Base-by-base conservation (phyloP, 2,797 vertebrate species). In the Betta splendens region DNA sequence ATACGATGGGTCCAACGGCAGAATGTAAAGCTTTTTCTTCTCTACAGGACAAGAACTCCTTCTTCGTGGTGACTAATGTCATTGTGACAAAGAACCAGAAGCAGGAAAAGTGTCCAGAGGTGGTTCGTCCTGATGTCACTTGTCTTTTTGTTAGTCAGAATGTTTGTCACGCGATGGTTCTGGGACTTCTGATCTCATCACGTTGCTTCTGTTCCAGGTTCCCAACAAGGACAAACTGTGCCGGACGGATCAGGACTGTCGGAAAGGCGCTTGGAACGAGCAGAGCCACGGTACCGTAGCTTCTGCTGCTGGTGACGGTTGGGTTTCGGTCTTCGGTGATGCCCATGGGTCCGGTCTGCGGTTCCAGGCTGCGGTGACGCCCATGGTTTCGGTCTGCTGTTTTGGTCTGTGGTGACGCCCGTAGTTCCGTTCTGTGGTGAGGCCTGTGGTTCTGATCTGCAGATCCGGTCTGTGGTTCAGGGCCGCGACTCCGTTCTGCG, bases 51-150 rank as follows among this genome's bases (percentile, higher is more conserved):
- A 90, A 89, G 29, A 92, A 92, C 75, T 95, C 95, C 1, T 95
- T 96, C 79, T 96, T 96, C 5, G 89, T 97, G 73, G 71, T 94
- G 80, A 96, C 95, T 5, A 98, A 95, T 38, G 67, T 92, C 45
- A 90, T 94, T 35, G 80, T 89, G 66, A 95, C 94, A 0, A 86
- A 92, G 69, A 91, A 87, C 46, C 95, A 97, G 83, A 71, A 42
- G 53, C 89, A 92, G 81, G 69, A 77, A 5, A 64, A 38, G 12
- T 97, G 95, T 42, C 75, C 94, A 0, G 93, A 95, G 93, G 94
- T 97, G 85, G 28, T 28, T 13, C 48, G 22, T 4, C 12, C 9
- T 7, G 3, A 29, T 28, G 2, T 35, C 6, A 28, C n/a, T 2
- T 2, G 5, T 36, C n/a, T 36, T 36, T 38, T 22, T 29, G 9